These are phyloP conservation scores for Ara ararauna DNA, from an alignment of 2,797 vertebrate genomes.

Conservation along the genomic window DNA sequence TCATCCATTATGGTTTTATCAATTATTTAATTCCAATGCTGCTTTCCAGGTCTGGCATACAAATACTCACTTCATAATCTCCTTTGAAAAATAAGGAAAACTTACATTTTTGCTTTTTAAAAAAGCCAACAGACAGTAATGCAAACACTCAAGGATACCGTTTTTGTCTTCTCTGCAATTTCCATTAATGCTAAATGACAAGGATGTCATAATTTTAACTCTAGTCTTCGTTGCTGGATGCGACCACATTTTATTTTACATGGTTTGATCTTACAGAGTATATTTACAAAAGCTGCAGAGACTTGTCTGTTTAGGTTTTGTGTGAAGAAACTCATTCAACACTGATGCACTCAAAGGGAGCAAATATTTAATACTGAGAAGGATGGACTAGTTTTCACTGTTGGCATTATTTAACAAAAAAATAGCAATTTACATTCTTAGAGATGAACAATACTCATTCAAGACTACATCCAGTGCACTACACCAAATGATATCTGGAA, in stretches of 20 bases:
- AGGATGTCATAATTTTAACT: background rate
- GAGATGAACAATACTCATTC: background rate
- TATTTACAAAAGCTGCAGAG: background rate
- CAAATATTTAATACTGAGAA: background rate
- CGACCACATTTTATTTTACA: background rate
- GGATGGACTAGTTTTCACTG: background rate
- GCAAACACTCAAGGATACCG: background rate
- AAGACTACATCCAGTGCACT: background rate
- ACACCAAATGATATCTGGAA: background rate
- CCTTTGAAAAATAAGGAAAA: background rate
- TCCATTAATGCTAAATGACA: background rate
- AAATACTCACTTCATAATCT: background rate
- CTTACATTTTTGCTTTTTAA: background rate
- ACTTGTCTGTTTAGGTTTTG: background rate
- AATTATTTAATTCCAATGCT: background rate
- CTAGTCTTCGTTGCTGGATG: background rate
- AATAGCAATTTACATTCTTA: background rate
- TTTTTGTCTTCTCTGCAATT: background rate
- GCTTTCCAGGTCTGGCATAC: background rate
- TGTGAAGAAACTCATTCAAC: background rate
- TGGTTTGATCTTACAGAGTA: background rate
- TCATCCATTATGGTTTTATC: background rate
- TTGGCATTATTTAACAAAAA: background rate
- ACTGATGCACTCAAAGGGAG: background rate
- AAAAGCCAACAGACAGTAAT: background rate